Conservation (phyloP, 2,888 invertebrate genomes). For the Oxycera nigricornis region DNA sequence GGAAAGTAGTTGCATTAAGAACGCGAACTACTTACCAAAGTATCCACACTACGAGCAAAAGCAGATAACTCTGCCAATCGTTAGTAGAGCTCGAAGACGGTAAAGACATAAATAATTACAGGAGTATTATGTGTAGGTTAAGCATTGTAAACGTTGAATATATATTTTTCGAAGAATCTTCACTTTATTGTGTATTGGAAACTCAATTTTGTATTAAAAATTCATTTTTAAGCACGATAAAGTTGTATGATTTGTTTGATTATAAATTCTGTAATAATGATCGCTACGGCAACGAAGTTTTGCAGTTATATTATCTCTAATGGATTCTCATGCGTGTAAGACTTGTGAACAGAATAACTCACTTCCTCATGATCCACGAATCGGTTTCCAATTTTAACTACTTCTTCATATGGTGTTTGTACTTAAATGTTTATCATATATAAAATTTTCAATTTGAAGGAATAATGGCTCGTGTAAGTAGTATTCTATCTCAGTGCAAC, state of each 20-base stretch:
- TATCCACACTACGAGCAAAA: constrained; percentile 28
- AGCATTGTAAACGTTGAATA: too few relatives aligned
- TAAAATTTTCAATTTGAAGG: background rate
- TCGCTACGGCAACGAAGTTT: constrained; percentile 27
- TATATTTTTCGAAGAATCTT: too few relatives aligned
- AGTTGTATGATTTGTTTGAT: too few relatives aligned
- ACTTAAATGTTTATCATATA: constrained; percentile 1
- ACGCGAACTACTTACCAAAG: constrained; percentile 21
- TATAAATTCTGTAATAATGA: too few relatives aligned
- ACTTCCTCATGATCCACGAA: constrained; percentile 19
- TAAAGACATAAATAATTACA: too few relatives aligned
- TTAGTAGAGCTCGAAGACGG: background rate
- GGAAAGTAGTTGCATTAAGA: constrained; percentile 29
- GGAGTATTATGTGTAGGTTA: too few relatives aligned
- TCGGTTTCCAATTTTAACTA: background rate
- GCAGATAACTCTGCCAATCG: background rate
- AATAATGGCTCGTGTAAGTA: constrained; percentile 50
- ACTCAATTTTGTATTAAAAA: too few relatives aligned
- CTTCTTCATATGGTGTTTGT: constrained; percentile 29
- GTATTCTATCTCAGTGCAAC: constrained; percentile 71
- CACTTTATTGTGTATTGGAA: too few relatives aligned
- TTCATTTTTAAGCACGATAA: too few relatives aligned
- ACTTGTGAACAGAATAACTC: background rate
- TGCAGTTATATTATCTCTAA: constrained; percentile 43
- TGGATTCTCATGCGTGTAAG: constrained; percentile 42